Conservation (phyloP, 2,113 vertebrate genomes). For the Cochlearius cochlearius region DNA sequence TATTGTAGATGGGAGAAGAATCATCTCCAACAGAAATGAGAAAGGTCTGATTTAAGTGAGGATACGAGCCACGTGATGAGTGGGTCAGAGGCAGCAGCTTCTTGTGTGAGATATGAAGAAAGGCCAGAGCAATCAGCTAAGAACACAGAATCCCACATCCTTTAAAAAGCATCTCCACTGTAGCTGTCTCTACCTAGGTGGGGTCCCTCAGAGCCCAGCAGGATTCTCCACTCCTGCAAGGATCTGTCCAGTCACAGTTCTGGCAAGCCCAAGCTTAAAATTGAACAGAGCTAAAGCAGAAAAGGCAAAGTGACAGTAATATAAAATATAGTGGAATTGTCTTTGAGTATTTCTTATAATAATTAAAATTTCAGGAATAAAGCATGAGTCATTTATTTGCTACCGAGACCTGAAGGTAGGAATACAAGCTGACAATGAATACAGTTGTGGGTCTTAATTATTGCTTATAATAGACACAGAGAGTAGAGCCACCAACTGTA, state of each 20-base stretch:
- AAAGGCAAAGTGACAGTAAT: neutral
- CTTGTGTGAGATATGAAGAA: neutral
- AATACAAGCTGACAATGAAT: neutral
- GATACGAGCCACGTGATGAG: neutral
- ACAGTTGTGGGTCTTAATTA: slow-evolving; percentile 32
- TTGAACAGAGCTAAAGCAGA: neutral
- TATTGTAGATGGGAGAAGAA: neutral
- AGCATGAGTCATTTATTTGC: slow-evolving; percentile 17
- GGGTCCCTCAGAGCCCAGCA: neutral
- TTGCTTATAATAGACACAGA: slow-evolving; percentile 26
- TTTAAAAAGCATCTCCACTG: neutral
- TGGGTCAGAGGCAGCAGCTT: neutral
- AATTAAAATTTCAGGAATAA: slow-evolving; percentile 17
- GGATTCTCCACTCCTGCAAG: neutral
- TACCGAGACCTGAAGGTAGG: neutral
- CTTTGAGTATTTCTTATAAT: neutral
- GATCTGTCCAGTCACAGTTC: neutral
- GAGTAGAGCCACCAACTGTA: neutral
- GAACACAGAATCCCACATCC: neutral
- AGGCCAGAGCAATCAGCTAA: neutral
- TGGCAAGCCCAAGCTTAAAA: neutral
- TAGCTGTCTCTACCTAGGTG: neutral
- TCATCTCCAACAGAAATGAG: neutral
- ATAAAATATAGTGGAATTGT: neutral
- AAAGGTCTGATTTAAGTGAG: neutral